Base-by-base conservation (phyloP, 2,113 vertebrate genomes). In the Sisor rabdophorus region DNA sequence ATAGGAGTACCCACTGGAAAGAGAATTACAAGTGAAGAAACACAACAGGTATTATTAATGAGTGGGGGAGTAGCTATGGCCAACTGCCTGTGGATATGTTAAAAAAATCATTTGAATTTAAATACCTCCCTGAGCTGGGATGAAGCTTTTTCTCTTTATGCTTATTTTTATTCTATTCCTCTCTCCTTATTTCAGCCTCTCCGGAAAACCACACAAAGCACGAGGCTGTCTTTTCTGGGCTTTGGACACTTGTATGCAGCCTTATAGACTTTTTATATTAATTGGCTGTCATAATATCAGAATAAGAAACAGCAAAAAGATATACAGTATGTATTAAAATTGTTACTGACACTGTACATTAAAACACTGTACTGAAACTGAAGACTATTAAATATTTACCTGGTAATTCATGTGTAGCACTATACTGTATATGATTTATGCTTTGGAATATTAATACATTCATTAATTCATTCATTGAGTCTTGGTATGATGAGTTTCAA, bases 1-100 rank as follows among this genome's bases (percentile, higher is more conserved):
- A 99, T 98, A 44, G 97, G 96, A 87, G 97, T 98, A 93, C 93
- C 92, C 95, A 94, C 97, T 99, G 95, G 89, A 95, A 74, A 81
- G 54, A 92, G 84, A 90, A 86, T 91, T 84, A 91, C 86, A 91
- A 87, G 89, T 85, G 28, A 88, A n/a, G 87, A 92, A 85, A 90
- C 86, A 92, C 85, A 88, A 88, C 83, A 91, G 88, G 90, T 90
- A 70, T 83, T 84, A 75, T 86, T 87, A 69, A 44, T 87, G 64
- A 24, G 54, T 28, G 56, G 59, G 70, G n/a, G 72, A 48, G 44
- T 2, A 56, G 44, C 16, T 59, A 26, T 52, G 17, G 19, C 68
- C 13, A 58, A 24, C 11, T 69, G 40, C 20, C 54, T 72, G 30
- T 17, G 9, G 53, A 47, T 84, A 68, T 30, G 81, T 68, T 86